Evolutionary conservation across 1,140 invertebrate species (phyloP).

Genomic region (Tetragonula clypearis): DNA sequence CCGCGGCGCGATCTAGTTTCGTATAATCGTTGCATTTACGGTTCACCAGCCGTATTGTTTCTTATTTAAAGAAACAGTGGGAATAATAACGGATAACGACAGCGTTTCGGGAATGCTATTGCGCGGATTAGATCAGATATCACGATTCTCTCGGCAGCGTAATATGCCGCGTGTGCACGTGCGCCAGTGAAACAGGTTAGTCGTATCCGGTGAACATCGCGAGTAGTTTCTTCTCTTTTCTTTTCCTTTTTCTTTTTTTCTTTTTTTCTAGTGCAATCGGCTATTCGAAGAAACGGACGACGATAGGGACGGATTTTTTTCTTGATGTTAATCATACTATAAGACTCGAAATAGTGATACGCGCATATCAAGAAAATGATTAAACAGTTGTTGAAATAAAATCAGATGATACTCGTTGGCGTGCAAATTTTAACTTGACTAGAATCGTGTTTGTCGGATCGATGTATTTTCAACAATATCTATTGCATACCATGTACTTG

Average conservation of each 20-base stretch:
- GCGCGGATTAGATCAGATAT: slow-evolving; percentile 59
- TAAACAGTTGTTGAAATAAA: too few species aligned
- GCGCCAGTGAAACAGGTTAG: slow-evolving; percentile 5
- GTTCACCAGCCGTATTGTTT: slow-evolving; percentile 26
- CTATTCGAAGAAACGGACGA: neutral
- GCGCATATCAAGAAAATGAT: too few species aligned
- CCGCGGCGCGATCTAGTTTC: slow-evolving; percentile 4
- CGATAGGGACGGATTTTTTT: neutral
- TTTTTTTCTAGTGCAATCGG: neutral
- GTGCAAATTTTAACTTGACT: too few species aligned
- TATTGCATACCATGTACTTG: too few species aligned
- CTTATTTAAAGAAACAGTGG: slow-evolving; percentile 36
- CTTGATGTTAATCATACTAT: too few species aligned
- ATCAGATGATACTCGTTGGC: too few species aligned
- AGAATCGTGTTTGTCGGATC: too few species aligned
- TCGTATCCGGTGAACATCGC: slow-evolving; percentile 35
- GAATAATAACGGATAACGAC: slow-evolving; percentile 52
- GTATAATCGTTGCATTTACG: slow-evolving; percentile 24
- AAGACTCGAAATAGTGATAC: too few species aligned
- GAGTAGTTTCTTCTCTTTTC: too few species aligned
- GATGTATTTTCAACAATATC: too few species aligned
- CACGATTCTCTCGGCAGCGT: slow-evolving; percentile 19
- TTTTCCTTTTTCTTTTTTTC: too few species aligned
- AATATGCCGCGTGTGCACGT: slow-evolving; percentile 30
- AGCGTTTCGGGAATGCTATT: slow-evolving; percentile 24